Evolutionary conservation across 53 echinoderm and acorn worm species (phyloP), one percentile per base, ranked within the genome.

Genomic region (Paelopatides confundens): DNA sequence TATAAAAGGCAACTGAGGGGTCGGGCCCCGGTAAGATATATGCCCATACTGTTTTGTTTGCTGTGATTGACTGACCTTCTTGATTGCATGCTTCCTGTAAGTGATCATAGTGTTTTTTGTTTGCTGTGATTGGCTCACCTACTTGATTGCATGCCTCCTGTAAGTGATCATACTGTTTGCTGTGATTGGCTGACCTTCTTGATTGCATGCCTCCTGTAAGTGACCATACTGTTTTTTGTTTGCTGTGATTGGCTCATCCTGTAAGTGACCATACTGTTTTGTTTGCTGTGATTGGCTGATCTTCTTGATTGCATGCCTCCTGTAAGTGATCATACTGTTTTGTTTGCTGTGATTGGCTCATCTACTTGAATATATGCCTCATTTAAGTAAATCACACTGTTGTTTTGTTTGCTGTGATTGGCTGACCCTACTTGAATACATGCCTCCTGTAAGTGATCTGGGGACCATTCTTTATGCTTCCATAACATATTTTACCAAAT

Each of bases 21-120:
- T 33, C 90, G 89, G 76, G 98, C 92, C 63, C 95, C 98, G 92
- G 98, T 97, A 97, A 95, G 98, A 86, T 26, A 31, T 65, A 24
- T 67, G 35, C 32, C 32, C 68, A 6, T 15, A 67, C 10, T 54
- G 54, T 18, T 58, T 58, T 58, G 58, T 58, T 58, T 58, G 58
- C 58, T 58, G 58, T 58, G 58, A 58, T 58, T 58, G 24, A 21
- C 5, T 58, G 43, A 8, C 12, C 43, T 43, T 4, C 1, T 43
- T 48, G n/a, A 15, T 18, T n/a, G 58, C 58, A 21, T 58, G 58
- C 24, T 21, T 4, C 6, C 17, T 58, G 58, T 58, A 26, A 58
- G 58, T 58, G n/a, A n/a, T 58, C 12, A 12, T 10, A 43, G 10
- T 43, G 43, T 43, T 43, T 43, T 43, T 12, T n/a, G n/a, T n/a